Evolutionary conservation across 1,140 invertebrate genomes (phyloP), one percentile per base, ranked within the genome.

Genomic region (Cydia strobilella): DNA sequence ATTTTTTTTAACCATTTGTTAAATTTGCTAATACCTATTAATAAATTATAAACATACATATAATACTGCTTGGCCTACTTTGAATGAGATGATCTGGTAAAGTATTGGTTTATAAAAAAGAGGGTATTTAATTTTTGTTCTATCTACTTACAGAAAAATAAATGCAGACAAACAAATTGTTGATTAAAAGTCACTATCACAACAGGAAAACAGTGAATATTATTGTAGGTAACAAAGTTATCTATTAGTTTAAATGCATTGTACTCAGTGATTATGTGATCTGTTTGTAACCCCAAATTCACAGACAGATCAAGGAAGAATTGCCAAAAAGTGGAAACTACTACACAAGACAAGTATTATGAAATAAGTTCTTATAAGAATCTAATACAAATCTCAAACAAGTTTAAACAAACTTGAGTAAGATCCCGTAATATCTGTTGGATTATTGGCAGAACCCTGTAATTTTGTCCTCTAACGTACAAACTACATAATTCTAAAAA

Each of bases 401-500:
- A 25, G 18, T 62, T 63, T 15, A 59, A 13, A 59, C 72, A 23
- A 23, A 59, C 54, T 23, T 18, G 45, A 76, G 72, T 78, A 75
- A 75, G 75, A 76, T 73, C 65, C 15, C 39, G 27, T 39, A 18
- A 51, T 77, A 74, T 74, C 13, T 20, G 73, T 76, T 69, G 35
- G 12, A 42, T 69, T 69, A 69, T 69, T 42, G 31, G 51, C 77
- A 77, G 84, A 83, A 86, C 83, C 83, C 80, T 87, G 84, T 86
- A 87, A 81, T 87, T 86, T 75, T 84, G 88, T 90, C 87, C 86
- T 88, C 84, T 86, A 87, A 82, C 81, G 83, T 82, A 79, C 85
- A 86, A 90, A 84, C 88, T 90, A 89, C 83, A 87, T 87, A 87
- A 87, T 89, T 92, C 90, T 92, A 92, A 89, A 92, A 92, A 90